Evolutionary conservation across 2,797 vertebrate species (phyloP).

Genomic region (Margarornis squamiger): DNA sequence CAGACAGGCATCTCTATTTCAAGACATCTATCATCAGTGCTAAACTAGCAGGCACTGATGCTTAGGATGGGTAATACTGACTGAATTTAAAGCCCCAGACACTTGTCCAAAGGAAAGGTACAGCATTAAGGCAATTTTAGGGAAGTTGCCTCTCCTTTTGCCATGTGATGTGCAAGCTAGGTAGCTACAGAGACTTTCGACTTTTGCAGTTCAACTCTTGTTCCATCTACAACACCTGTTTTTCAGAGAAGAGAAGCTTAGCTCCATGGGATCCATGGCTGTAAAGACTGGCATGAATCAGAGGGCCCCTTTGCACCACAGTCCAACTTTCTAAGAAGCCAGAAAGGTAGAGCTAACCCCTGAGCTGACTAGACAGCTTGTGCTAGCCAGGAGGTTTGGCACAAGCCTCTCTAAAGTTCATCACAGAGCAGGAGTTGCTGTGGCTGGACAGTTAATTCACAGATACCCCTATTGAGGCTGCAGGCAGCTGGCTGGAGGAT

Average conservation of each 20-base stretch:
- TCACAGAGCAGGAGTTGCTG: conserved; percentile 10
- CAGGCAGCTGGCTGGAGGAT: conserved; percentile 16
- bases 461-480: not conserved
- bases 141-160: not conserved
- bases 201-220: not conserved
- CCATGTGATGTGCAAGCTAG: not conserved
- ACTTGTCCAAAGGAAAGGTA: not conserved
- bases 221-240: not conserved
- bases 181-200: not conserved
- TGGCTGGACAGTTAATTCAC: not conserved
- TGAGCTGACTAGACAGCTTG: conserved; percentile 1
- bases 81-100: not conserved
- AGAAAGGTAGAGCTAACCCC: not conserved
- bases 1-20: not conserved
- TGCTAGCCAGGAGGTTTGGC: conserved; percentile 10
- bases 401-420: conserved; percentile 2
- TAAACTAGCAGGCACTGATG: not conserved
- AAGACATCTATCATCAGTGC: not conserved
- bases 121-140: not conserved
- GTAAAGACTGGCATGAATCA: not conserved
- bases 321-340: not conserved
- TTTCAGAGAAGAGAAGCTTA: not conserved
- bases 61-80: not conserved
- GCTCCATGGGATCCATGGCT: not conserved
- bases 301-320: not conserved